Base-by-base conservation (phyloP, 2,797 vertebrate genomes). In the Brachyrhaphis roseni region DNA sequence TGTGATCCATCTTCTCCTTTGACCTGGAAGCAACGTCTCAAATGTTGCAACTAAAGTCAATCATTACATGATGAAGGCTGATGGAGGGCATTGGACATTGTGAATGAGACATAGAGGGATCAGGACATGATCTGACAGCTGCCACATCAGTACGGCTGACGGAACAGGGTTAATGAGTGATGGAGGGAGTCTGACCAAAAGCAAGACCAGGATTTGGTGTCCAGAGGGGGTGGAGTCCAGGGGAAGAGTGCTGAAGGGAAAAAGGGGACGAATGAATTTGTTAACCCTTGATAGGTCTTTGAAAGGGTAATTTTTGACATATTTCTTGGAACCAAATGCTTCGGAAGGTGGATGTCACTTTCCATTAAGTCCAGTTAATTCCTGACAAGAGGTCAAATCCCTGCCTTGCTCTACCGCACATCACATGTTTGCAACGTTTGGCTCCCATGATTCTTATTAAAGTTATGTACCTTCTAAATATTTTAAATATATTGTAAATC, bases 81-180 rank as follows among this genome's bases (percentile, higher is more conserved):
- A 80, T 11, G 62, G 47, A 66, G 28, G 36, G 41, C 76, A 49
- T 36, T 5, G 39, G 77, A 51, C 43, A 36, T 62, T 39, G 73
- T 59, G 55, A 82, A 78, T 59, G 75, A 78, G 75, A 80, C 59
- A 47, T 62, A 2, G 68, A 66, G 72, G 82, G 79, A 82, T 75
- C 43, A 15, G 78, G 66, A 46, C 80, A 72, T 3, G 72, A 80
- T 72, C 31, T 75, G 74, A 82, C 47, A 31, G 72, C 34, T 31
- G 76, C 20, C 55, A 73, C 13, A 41, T 62, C 20, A 72, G 59
- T 77, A 78, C 75, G 75, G 12, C 46, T 76, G 84, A 91, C 74
- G 36, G 57, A 34, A n/a, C 43, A 8, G 31, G 78, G 90, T 90
- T 87, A 92, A 93, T 92, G 68, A 90, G 26, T 91, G 80, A 90